Evolutionary conservation across 1,140 invertebrate genomes (phyloP), one percentile per base, ranked within the genome.

Genomic region (Polypedilum vanderplanki): DNA sequence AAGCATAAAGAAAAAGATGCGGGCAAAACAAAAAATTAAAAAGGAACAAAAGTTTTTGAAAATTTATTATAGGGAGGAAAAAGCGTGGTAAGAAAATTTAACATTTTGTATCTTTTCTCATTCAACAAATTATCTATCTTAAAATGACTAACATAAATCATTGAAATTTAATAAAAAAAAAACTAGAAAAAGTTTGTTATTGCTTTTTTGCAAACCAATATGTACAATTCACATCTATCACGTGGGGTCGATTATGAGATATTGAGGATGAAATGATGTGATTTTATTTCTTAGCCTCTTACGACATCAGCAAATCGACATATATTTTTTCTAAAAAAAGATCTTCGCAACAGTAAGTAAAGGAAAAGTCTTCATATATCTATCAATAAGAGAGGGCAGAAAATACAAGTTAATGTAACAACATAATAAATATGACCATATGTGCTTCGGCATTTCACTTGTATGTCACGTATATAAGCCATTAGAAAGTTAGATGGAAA

Each of bases 341-440:
- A 5, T 33, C 24, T 33, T 33, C 24, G n/a, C n/a, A 57, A n/a
- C 46, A 57, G n/a, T n/a, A 57, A 57, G n/a, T 57, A 57, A 57
- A 15, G 46, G 4, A 12, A 15, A 12, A 57, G 15, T 8, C 9
- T 41, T 10, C 46, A 57, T 3, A 70, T 20, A 70, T 18, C 15
- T 3, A 70, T 8, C 64, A 70, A 12, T 20, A 70, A 12, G 46
- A 57, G 46, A 15, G 46, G n/a, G 46, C n/a, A 22, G 4, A 18
- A 22, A 9, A 70, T 18, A 70, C 65, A 70, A 70, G 65, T 22
- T 70, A 70, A 70, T 70, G 65, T 70, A 18, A 5, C 17, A 18
- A 70, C 65, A 70, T 70, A 18, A 70, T 70, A 70, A 70, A 70
- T 70, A 70, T 70, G 65, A 70, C 65, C 65, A 70, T 70, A 20